Evolutionary conservation across 2,797 vertebrate species (phyloP).

Genomic region (Gobionotothen gibberifrons): DNA sequence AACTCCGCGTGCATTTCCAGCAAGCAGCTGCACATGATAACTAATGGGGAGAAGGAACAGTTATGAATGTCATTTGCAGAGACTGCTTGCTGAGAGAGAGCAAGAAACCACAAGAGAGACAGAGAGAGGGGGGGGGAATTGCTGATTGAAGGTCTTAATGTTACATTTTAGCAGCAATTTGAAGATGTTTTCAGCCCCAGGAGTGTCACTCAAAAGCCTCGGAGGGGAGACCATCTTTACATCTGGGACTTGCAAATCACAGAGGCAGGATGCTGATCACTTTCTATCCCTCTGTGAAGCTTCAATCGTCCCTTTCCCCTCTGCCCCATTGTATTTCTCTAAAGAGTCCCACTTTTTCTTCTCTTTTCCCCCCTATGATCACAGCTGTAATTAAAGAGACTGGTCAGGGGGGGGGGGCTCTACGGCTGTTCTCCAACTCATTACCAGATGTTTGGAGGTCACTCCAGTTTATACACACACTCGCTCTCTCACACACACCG

Average conservation of each 20-base stretch:
- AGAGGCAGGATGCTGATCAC: conserved; percentile 34
- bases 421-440: conserved; percentile 60
- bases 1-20: conserved; percentile 65
- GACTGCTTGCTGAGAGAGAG: conserved; percentile 61
- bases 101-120: conserved; percentile 23
- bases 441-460: conserved; percentile 76
- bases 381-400: conserved; percentile 69
- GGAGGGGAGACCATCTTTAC: conserved; percentile 31
- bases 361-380: conserved; percentile 49
- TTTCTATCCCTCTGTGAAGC: conserved; percentile 15
- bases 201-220: conserved; percentile 61
- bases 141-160: conserved; percentile 75
- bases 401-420: conserved; percentile 39
- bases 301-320: conserved; percentile 26
- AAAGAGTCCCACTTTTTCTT: conserved; percentile 32
- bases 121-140: conserved; percentile 1
- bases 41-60: conserved; percentile 66
- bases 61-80: conserved; percentile 69
- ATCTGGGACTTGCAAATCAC: conserved; percentile 56
- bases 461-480: conserved; percentile 50
- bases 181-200: conserved; percentile 59
- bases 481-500: conserved; percentile 17
- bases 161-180: conserved; percentile 82
- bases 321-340: background rate
- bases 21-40: conserved; percentile 67